A percentile compares a stretch with the other conserved stretches of the same genome.
phyloP scores from a whole-genome alignment of 92 coral and sea anemone species.

The Epizoanthus fatuus region DNA sequence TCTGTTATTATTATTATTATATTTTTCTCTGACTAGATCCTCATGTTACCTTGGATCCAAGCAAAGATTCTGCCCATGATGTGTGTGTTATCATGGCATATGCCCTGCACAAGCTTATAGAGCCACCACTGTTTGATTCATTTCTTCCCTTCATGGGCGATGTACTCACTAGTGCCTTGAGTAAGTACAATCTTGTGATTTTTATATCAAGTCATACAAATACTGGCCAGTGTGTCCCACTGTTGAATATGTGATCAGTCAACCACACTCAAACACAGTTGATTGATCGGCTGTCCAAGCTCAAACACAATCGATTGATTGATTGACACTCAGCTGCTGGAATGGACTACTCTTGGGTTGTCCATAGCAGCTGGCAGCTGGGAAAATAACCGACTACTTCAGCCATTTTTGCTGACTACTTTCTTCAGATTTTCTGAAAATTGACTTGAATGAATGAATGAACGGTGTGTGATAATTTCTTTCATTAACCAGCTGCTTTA shows the following conservation, averaged over 20 bases:
- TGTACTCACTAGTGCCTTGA: slow-evolving; percentile 92
- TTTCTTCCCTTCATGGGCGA: slow-evolving; percentile 93
- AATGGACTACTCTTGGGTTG: too few relatives aligned
- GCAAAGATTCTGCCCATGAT: slow-evolving; percentile 78
- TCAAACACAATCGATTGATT: neutral
- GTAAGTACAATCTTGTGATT: slow-evolving; percentile 70
- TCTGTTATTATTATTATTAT: neutral
- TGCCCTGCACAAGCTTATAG: slow-evolving; percentile 79
- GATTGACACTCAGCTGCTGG: too few relatives aligned
- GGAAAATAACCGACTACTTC: too few relatives aligned
- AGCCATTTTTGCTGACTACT: too few relatives aligned
- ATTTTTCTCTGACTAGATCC: slow-evolving; percentile 74
- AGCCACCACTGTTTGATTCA: slow-evolving; percentile 89
- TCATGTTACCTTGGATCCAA: slow-evolving; percentile 71
- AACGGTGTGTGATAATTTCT: too few relatives aligned
- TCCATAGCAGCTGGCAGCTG: too few relatives aligned
- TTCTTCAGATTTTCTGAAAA: too few relatives aligned
- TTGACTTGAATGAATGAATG: too few relatives aligned
- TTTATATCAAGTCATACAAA: neutral
- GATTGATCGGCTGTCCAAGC: neutral
- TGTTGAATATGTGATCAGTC: neutral
- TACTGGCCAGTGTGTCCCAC: neutral
- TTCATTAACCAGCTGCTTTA: neutral
- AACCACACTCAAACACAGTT: neutral
- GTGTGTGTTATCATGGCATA: slow-evolving; percentile 93